phyloP scores from a whole-genome alignment of 2,113 vertebrate genomes.

The Puffinus mauretanicus region DNA sequence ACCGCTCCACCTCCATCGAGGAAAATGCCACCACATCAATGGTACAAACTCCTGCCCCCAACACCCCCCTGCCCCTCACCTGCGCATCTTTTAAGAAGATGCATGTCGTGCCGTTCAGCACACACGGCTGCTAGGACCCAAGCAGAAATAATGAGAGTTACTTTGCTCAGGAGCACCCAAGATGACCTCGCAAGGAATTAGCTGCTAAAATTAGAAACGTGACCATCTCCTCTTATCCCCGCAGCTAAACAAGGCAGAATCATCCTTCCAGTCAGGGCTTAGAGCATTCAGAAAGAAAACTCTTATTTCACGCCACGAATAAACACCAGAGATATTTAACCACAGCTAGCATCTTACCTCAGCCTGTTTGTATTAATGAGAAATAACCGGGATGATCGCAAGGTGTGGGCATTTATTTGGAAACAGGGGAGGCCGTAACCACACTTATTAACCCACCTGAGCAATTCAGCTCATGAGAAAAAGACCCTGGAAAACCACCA shows the following conservation, averaged over 20 bases:
- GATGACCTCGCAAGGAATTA: conserved; percentile 19
- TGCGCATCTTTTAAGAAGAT: not conserved
- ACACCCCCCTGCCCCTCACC: not conserved
- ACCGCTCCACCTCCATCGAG: not conserved
- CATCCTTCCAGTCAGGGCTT: not conserved
- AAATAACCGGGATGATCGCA: not conserved
- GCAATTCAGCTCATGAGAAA: not conserved
- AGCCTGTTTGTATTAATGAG: not conserved
- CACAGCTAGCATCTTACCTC: not conserved
- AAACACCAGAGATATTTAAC: not conserved
- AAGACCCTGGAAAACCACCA: not conserved
- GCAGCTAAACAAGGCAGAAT: not conserved
- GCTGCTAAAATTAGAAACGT: conserved; percentile 45
- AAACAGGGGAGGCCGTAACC: not conserved
- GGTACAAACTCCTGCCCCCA: not conserved
- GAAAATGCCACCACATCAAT: not conserved
- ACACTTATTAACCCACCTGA: not conserved
- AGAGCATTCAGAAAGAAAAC: not conserved
- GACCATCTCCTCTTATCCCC: not conserved
- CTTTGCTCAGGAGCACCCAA: not conserved
- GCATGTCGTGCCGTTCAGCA: not conserved
- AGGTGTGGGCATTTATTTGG: not conserved
- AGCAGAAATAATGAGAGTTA: not conserved
- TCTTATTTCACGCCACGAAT: not conserved
- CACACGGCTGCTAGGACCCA: not conserved